A percentile compares a stretch with the other conserved stretches of the same genome.
phyloP scores from a whole-genome alignment of 1,140 invertebrate genomes.

The Metaphire vulgaris region DNA sequence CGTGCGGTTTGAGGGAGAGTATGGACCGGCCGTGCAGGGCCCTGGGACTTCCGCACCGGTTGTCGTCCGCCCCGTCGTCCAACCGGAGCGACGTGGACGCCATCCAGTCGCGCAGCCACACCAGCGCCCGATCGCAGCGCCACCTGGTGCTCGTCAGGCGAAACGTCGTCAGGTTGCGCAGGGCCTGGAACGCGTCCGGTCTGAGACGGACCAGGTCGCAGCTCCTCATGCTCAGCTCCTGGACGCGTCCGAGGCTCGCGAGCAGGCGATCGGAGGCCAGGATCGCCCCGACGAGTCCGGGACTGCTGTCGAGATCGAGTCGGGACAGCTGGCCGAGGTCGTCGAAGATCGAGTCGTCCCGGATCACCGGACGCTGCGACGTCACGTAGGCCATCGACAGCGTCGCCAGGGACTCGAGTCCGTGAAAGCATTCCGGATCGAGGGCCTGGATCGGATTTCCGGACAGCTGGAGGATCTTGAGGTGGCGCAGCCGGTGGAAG shows the following conservation, averaged over 20 bases:
- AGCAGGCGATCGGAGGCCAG: slow-evolving; percentile 60
- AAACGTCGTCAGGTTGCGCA: slow-evolving; percentile 58
- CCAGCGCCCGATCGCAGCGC: slow-evolving; percentile 45
- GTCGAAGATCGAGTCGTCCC: slow-evolving; percentile 48
- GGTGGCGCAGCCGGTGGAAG: slow-evolving; percentile 39
- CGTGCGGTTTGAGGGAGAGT: slow-evolving; percentile 34
- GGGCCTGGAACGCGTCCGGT: slow-evolving; percentile 62
- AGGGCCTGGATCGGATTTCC: slow-evolving; percentile 66
- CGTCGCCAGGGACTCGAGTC: slow-evolving; percentile 60
- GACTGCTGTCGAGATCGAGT: slow-evolving; percentile 67
- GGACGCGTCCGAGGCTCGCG: slow-evolving; percentile 56
- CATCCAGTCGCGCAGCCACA: slow-evolving; percentile 47
- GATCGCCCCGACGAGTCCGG: slow-evolving; percentile 62
- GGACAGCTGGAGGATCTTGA: slow-evolving; percentile 73
- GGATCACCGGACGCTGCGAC: slow-evolving; percentile 52
- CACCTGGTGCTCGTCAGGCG: slow-evolving; percentile 50
- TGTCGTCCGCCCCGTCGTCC: not conserved
- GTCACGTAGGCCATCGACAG: slow-evolving; percentile 64
- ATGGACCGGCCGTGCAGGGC: slow-evolving; percentile 39
- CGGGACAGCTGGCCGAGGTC: slow-evolving; percentile 58
- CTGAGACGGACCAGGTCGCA: slow-evolving; percentile 59
- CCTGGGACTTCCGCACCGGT: slow-evolving; percentile 33
- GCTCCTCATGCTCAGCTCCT: slow-evolving; percentile 62
- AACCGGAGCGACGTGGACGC: slow-evolving; percentile 31
- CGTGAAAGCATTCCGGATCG: slow-evolving; percentile 61